Conservation (phyloP, 2,888 invertebrate species). For the Pemphredon lugubris region DNA sequence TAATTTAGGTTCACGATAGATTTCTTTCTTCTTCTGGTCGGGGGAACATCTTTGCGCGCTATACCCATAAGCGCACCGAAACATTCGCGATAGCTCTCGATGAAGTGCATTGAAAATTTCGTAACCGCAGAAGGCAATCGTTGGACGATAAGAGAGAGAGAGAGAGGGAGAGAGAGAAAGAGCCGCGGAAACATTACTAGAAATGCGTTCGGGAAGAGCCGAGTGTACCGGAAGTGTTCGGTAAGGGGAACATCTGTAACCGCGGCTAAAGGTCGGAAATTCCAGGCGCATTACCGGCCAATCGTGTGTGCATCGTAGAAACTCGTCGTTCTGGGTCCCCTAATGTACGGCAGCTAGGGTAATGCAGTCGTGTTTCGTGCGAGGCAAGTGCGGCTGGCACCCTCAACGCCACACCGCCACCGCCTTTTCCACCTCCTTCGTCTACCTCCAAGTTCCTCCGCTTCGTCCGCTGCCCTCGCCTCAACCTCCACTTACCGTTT, state of each 20-base stretch:
- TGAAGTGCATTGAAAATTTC: constrained; percentile 21
- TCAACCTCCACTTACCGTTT: constrained; percentile 25
- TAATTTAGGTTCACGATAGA: no score
- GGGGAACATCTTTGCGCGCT: neutral
- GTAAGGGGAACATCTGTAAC: constrained; percentile 61
- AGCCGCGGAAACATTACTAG: constrained; percentile 47
- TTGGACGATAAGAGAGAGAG: constrained; percentile 50
- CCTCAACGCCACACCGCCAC: constrained; percentile 27
- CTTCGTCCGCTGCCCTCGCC: neutral
- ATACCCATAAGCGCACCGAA: no score
- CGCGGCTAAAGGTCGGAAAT: constrained; percentile 65
- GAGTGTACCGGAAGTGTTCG: constrained; percentile 52
- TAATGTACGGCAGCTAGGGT: constrained; percentile 58
- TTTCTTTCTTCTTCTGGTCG: no score
- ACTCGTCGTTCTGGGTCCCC: constrained; percentile 56
- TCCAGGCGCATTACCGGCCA: constrained; percentile 65
- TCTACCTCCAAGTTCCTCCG: constrained; percentile 17
- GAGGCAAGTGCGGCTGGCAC: constrained; percentile 51
- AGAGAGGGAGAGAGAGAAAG: constrained; percentile 51
- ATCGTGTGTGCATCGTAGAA: constrained; percentile 61
- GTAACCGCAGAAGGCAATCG: constrained; percentile 34
- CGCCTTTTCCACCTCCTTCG: constrained; percentile 47
- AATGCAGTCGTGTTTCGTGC: constrained; percentile 68
- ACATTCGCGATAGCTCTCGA: no score
- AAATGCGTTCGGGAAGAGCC: constrained; percentile 25